Base-by-base conservation (phyloP, 2,888 invertebrate genomes). In the Stenoptilia bipunctidactyla region DNA sequence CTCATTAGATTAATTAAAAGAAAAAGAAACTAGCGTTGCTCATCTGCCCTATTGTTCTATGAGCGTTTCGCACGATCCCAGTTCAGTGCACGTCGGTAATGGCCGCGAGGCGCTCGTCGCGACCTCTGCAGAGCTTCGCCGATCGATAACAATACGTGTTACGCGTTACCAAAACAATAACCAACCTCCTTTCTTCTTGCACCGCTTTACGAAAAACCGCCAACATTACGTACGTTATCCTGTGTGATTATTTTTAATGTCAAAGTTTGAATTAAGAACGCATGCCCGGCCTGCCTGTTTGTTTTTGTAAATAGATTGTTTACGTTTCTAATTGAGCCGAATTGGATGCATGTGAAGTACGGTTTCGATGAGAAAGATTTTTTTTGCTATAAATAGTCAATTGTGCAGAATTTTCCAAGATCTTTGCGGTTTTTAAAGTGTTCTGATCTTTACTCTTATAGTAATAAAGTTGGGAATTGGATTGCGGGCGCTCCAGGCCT, bases 51-150 rank as follows among this genome's bases (percentile, higher is more conserved):
- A 20, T 20, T 20, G 8, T 8, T 20, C 20, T 20, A 20, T 20
- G 20, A 20, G 20, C 3, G 20, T 20, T 20, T 20, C 20, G 20
- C 20, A 8, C 20, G 20, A 3, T 20, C 20, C 20, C 4, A 10
- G 6, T 10, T 4, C 68, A 79, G 79, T 79, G 69, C 71, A 64
- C 69, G 61, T 53, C 63, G 56, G 63, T 56, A 52, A 66, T 70
- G 58, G 73, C 64, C 58, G 59, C 59, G 59, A 53, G 56, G 56
- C 64, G 66, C 65, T 42, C 39, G 15, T 30, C 40, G 15, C 53
- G 53, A 55, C 44, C 47, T 52, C 38, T 37, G 47, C 41, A 41
- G 42, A 42, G 41, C 52, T 27, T 36, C 12, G 37, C 37, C 45
- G 57, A 54, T 58, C 52, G 47, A 53, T 59, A 52, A 40, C 45